phyloP scores from a whole-genome alignment of 2,113 vertebrate genomes.

The Micronycteris hirsuta region DNA sequence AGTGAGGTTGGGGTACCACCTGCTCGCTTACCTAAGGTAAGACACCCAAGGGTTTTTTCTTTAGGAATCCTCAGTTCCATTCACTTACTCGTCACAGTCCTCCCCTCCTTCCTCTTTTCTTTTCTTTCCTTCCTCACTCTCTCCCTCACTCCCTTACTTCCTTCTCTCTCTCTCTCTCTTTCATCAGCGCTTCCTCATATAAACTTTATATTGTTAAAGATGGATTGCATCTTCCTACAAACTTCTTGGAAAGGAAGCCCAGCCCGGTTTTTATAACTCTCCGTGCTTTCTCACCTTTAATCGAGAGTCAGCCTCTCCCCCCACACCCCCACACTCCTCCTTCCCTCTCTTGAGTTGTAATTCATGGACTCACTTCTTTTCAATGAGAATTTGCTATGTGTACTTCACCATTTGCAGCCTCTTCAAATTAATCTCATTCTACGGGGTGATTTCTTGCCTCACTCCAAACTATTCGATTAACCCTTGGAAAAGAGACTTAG shows the following conservation, averaged over 20 bases:
- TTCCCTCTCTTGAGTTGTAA: not conserved
- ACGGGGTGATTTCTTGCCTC: not conserved
- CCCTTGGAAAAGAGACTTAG: slow-evolving; percentile 19
- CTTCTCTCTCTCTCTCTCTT: no score
- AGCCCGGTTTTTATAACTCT: not conserved
- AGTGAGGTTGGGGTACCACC: no score
- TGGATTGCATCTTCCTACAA: not conserved
- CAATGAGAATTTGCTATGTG: not conserved
- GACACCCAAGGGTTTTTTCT: not conserved
- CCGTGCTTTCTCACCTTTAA: not conserved
- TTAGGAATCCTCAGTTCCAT: not conserved
- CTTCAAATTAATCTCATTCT: slow-evolving; percentile 32
- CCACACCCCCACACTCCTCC: not conserved
- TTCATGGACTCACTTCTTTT: not conserved
- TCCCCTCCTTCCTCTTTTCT: no score
- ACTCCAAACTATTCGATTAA: not conserved
- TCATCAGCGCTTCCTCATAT: not conserved
- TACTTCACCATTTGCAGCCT: not conserved
- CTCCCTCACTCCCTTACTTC: not conserved
- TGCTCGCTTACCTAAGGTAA: not conserved
- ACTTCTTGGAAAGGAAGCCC: not conserved
- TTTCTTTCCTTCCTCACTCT: not conserved
- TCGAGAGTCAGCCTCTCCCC: not conserved
- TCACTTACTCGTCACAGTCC: not conserved
- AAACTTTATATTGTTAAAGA: not conserved